Conservation (phyloP, 2,113 vertebrate species). For the Cacatua alba region DNA sequence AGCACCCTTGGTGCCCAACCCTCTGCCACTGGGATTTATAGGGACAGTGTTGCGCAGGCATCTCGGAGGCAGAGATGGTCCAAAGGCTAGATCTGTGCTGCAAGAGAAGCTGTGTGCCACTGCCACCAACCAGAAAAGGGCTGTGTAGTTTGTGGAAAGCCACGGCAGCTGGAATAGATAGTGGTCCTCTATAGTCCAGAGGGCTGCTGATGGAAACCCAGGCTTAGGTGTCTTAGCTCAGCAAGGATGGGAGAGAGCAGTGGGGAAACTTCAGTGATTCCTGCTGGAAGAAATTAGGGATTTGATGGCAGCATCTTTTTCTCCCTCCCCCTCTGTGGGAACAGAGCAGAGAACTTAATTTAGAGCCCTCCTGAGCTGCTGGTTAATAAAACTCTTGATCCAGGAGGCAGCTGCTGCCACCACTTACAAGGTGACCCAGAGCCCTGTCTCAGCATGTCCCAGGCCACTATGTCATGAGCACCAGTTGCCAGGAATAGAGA, state of each 20-base stretch:
- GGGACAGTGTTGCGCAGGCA: neutral
- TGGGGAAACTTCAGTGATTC: neutral
- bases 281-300: neutral
- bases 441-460: slow-evolving; percentile 14
- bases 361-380: slow-evolving; percentile 16
- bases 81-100: neutral
- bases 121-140: neutral
- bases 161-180: neutral
- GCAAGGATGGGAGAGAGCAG: neutral
- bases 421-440: slow-evolving; percentile 47
- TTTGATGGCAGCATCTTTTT: neutral
- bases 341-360: slow-evolving; percentile 44
- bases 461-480: slow-evolving; percentile 51
- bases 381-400: slow-evolving; percentile 41
- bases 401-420: slow-evolving; percentile 59
- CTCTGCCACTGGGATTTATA: neutral
- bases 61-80: neutral
- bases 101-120: accelerated
- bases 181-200: accelerated
- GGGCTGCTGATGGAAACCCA: neutral
- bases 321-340: neutral
- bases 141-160: neutral
- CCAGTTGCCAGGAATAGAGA: slow-evolving; percentile 60
- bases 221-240: neutral
- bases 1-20: neutral